phyloP scores from a whole-genome alignment of 1,140 invertebrate genomes.

The Aphidius gifuensis region DNA sequence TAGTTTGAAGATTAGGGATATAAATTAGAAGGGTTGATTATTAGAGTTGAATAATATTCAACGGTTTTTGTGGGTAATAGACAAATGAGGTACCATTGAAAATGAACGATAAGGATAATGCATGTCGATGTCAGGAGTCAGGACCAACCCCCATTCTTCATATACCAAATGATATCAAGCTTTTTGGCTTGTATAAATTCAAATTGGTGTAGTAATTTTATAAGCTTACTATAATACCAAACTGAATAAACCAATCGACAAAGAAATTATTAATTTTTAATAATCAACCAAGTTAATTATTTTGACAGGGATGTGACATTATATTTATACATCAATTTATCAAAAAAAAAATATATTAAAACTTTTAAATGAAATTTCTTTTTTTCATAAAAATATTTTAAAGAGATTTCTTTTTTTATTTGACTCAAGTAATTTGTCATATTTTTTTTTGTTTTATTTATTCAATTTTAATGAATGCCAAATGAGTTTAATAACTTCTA shows the following conservation, averaged over 20 bases:
- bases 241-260: slow-evolving; percentile 38
- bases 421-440: no score
- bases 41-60: no score
- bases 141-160: slow-evolving; percentile 48
- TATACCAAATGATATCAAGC: no score
- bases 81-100: neutral
- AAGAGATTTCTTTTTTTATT: no score
- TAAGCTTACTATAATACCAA: slow-evolving; percentile 24
- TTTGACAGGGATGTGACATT: slow-evolving; percentile 43
- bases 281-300: slow-evolving; percentile 52
- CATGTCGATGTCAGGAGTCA: slow-evolving; percentile 33
- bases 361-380: neutral
- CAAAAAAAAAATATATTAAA: neutral
- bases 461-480: no score
- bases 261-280: slow-evolving; percentile 52
- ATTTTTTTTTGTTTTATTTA: no score
- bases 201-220: slow-evolving; percentile 52
- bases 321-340: slow-evolving; percentile 21
- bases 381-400: no score
- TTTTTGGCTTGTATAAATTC: no score
- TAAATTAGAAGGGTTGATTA: no score
- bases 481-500: no score
- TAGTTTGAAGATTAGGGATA: no score
- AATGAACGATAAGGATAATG: slow-evolving; percentile 9
- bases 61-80: no score